Conservation (phyloP, 2,888 invertebrate species). For the Oscheius sp. region DNA sequence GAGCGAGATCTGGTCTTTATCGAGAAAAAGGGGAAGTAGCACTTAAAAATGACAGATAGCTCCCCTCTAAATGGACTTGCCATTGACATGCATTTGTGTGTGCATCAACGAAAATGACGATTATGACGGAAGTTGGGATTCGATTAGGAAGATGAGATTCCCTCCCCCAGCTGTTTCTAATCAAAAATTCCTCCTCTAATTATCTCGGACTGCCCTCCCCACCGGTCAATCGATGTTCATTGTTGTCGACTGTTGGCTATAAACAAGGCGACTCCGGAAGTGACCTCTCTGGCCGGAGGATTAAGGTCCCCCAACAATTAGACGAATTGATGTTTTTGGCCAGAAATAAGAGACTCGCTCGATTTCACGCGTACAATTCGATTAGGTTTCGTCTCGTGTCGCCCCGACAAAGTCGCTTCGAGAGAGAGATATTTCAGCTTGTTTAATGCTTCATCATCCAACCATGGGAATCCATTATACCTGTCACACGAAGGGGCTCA, state of each 20-base stretch:
- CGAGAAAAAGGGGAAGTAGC: not conserved
- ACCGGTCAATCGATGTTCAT: conserved; percentile 12
- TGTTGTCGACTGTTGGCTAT: conserved; percentile 7
- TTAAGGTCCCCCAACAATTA: too few species aligned
- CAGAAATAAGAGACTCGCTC: conserved; percentile 9
- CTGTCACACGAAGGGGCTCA: conserved; percentile 46
- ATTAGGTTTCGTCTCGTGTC: conserved; percentile 5
- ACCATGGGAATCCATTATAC: conserved; percentile 56
- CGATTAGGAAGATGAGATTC: too few species aligned
- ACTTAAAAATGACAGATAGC: not conserved
- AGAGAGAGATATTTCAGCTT: conserved; percentile 41
- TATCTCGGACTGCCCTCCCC: too few species aligned
- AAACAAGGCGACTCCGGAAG: conserved; percentile 9
- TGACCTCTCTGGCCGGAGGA: conserved; percentile 1
- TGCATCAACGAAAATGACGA: too few species aligned
- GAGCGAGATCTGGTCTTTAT: too few species aligned
- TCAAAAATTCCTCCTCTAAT: too few species aligned
- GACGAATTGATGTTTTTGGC: too few species aligned
- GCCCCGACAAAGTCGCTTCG: not conserved
- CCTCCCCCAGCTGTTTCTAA: too few species aligned
- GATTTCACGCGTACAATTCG: conserved; percentile 14
- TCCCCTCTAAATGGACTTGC: not conserved
- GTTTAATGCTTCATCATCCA: conserved; percentile 55
- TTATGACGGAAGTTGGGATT: too few species aligned
- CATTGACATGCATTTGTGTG: not conserved